Evolutionary conservation across 2,888 invertebrate genomes (phyloP), one percentile per base, ranked within the genome.

Genomic region (Pilophorus perplexus): DNA sequence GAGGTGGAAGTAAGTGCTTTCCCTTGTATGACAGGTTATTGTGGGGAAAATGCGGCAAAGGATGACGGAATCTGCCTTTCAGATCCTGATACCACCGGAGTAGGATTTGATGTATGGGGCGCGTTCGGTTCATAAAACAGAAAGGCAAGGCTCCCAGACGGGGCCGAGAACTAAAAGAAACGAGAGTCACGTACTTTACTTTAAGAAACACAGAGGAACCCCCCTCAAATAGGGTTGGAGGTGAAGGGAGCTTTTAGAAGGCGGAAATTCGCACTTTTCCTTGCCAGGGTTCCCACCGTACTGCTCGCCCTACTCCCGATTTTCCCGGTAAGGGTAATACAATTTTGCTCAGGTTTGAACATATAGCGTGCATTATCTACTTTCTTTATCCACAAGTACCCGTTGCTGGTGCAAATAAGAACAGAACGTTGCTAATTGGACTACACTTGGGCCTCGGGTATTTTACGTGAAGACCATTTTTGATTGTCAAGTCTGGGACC

Each of bases 61-160:
- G 16, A 16, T 18, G 52, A 52, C n/a, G n/a, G 52, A 52, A 52
- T 52, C 52, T 28, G 52, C 25, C 52, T 52, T 52, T 52, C 52
- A 27, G 52, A 50, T 50, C 48, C 48, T 50, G 22, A 52, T 52
- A 52, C 27, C 14, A 8, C 27, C 28, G 10, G 14, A 52, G 52
- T 52, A 28, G 52, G 52, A 28, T 52, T 52, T 52, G 52, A 52
- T 52, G 52, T 52, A 52, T 52, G 52, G n/a, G 28, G 52, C 33
- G 33, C 33, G 33, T 33, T 33, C 33, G 33, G 33, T 33, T 33
- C 33, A 33, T 33, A 33, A 33, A 33, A 33, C 33, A 33, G 33
- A 33, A 33, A 33, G 33, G 33, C 33, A 12, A 33, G 12, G 33
- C 33, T 33, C 12, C 33, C 33, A 33, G 33, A 33, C 33, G 33